Conservation (phyloP, 2,888 invertebrate genomes). For the Mythimna impura region DNA sequence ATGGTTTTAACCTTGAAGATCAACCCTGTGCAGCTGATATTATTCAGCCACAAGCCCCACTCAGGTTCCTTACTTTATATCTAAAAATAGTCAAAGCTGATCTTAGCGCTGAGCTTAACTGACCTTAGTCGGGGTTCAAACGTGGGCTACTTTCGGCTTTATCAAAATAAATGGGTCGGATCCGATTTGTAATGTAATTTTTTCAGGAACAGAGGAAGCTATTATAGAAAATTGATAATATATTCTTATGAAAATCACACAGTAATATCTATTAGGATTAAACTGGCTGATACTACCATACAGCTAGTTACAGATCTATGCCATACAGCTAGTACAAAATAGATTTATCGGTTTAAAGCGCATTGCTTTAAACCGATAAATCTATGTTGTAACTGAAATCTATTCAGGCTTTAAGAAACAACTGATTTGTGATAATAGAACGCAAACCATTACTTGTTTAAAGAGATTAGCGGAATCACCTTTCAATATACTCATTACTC, state of each 20-base stretch:
- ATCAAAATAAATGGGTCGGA: constrained; percentile 26
- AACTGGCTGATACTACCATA: background rate
- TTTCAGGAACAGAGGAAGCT: background rate
- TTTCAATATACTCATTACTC: constrained; percentile 35
- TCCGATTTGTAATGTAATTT: constrained; percentile 12
- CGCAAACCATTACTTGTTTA: constrained; percentile 7
- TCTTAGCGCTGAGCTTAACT: background rate
- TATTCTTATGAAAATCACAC: background rate
- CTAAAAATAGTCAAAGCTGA: constrained; percentile 15
- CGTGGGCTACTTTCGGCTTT: constrained; percentile 29
- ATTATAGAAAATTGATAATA: background rate
- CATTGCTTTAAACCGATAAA: background rate
- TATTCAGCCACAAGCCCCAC: background rate
- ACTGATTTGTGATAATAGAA: no score
- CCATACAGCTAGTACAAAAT: no score
- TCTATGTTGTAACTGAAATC: background rate
- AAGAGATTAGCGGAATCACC: background rate
- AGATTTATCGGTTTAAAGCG: no score
- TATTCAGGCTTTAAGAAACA: no score
- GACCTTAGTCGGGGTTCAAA: constrained; percentile 8
- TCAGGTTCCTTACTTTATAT: constrained; percentile 3
- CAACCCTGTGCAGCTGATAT: background rate
- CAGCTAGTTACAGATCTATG: no score
- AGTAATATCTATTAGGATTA: background rate
- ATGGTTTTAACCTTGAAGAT: background rate